These are phyloP conservation scores for Bucco capensis DNA, from an alignment of 2,113 vertebrate species.

Conservation along the genomic window DNA sequence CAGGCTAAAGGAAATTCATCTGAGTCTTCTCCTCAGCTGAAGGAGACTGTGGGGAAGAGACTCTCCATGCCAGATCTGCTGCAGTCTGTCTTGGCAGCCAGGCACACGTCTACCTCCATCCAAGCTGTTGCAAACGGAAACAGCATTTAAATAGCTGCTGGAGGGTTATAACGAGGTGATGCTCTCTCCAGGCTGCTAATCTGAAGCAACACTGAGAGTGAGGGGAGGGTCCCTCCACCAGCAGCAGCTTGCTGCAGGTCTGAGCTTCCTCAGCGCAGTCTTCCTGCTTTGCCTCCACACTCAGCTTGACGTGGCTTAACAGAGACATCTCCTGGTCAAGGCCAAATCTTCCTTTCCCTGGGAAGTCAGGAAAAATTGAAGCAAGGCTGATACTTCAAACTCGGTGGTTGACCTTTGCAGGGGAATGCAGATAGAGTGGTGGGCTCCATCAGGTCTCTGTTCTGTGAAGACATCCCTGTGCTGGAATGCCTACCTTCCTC, in stretches of 20 bases:
- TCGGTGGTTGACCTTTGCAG: background rate
- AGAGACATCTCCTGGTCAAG: conserved; percentile 60
- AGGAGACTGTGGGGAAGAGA: background rate
- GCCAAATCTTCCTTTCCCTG: background rate
- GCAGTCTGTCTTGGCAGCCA: background rate
- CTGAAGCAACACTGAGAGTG: background rate
- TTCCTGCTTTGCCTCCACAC: background rate
- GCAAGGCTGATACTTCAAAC: background rate
- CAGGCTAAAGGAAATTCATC: background rate
- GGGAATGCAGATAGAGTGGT: background rate
- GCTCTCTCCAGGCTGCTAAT: conserved; percentile 8
- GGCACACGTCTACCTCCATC: background rate
- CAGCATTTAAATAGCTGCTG: background rate
- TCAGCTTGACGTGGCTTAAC: background rate
- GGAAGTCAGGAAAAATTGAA: background rate
- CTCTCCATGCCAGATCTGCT: background rate
- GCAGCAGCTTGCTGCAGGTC: background rate
- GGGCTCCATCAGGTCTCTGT: background rate
- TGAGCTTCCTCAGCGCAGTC: background rate
- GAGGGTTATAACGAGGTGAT: background rate
- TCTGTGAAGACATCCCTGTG: fast-evolving
- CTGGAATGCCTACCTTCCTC: background rate
- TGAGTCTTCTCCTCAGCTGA: background rate
- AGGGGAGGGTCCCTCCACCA: background rate
- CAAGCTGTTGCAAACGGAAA: background rate